Conservation (phyloP, 2,113 vertebrate species). For the Penelope pileata region DNA sequence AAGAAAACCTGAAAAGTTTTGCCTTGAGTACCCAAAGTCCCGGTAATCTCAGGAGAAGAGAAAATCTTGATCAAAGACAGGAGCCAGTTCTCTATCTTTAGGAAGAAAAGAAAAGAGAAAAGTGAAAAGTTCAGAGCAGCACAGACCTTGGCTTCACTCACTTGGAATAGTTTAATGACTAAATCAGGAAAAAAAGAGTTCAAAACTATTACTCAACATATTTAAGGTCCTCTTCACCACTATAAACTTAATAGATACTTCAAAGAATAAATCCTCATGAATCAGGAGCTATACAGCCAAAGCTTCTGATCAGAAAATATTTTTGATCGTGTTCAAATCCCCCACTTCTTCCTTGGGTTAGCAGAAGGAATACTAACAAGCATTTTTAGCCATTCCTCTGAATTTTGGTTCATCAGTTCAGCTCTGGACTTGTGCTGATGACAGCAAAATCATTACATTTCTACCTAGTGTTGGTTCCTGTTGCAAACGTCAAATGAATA, state of each 20-base stretch:
- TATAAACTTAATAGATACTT: background rate
- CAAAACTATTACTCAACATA: background rate
- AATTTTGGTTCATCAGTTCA: conserved; percentile 30
- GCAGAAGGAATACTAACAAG: background rate
- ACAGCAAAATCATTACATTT: conserved; percentile 23
- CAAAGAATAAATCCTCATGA: background rate
- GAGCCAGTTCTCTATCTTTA: background rate
- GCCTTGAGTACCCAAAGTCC: background rate
- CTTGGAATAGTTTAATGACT: background rate
- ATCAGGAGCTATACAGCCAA: background rate
- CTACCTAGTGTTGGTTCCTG: background rate
- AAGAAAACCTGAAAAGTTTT: background rate
- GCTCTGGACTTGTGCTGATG: conserved; percentile 5
- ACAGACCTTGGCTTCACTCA: background rate
- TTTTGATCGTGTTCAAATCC: background rate
- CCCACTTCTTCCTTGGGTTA: background rate
- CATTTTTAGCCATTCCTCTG: background rate
- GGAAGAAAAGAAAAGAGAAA: background rate
- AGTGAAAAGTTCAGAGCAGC: background rate
- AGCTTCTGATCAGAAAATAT: background rate
- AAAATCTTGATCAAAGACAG: background rate
- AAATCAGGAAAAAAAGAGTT: background rate
- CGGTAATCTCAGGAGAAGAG: background rate
- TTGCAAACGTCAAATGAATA: conserved; percentile 47
- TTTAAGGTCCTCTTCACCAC: background rate